These are phyloP conservation scores for Epinephelus malabaricus DNA, from an alignment of 2,797 vertebrate genomes.

Conservation along the genomic window DNA sequence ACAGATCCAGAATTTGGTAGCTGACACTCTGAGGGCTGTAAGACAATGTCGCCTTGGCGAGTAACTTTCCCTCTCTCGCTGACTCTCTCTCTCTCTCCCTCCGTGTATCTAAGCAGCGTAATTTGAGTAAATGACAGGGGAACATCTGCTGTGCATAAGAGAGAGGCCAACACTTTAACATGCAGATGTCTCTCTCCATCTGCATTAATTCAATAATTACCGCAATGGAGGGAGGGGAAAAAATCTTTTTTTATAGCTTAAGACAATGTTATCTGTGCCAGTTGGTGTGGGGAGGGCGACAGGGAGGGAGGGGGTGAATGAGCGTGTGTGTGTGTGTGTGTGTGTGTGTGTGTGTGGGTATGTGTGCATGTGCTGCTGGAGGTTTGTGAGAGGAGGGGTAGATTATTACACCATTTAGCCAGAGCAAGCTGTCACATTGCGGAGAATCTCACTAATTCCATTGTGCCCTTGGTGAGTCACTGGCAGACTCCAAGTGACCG, in stretches of 20 bases:
- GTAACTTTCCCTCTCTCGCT: slow-evolving; percentile 67
- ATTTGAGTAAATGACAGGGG: slow-evolving; percentile 87
- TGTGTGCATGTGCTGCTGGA: slow-evolving; percentile 64
- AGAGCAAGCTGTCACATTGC: slow-evolving; percentile 87
- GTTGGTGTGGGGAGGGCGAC: slow-evolving; percentile 78
- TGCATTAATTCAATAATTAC: slow-evolving; percentile 90
- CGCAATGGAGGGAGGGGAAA: slow-evolving; percentile 84
- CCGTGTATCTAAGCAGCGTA: slow-evolving; percentile 82
- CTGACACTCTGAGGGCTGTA: slow-evolving; percentile 65
- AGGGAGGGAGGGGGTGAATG: slow-evolving; percentile 35
- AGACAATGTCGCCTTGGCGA: slow-evolving; percentile 81
- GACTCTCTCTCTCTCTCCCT: slow-evolving; percentile 53
- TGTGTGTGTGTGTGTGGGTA: slow-evolving; percentile 44
- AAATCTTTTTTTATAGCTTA: slow-evolving; percentile 86
- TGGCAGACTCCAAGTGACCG: slow-evolving; percentile 80
- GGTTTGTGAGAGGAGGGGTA: slow-evolving; percentile 78
- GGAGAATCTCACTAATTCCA: slow-evolving; percentile 85
- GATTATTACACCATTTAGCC: slow-evolving; percentile 88
- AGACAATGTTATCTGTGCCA: slow-evolving; percentile 89
- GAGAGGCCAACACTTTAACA: slow-evolving; percentile 87
- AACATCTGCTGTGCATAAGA: slow-evolving; percentile 87
- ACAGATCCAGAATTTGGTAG: slow-evolving; percentile 63
- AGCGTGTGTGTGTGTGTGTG: slow-evolving; percentile 6
- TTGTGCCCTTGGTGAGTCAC: slow-evolving; percentile 85
- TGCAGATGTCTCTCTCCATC: slow-evolving; percentile 88